Conservation (phyloP, 1,140 invertebrate species). For the Cyclina sinensis region DNA sequence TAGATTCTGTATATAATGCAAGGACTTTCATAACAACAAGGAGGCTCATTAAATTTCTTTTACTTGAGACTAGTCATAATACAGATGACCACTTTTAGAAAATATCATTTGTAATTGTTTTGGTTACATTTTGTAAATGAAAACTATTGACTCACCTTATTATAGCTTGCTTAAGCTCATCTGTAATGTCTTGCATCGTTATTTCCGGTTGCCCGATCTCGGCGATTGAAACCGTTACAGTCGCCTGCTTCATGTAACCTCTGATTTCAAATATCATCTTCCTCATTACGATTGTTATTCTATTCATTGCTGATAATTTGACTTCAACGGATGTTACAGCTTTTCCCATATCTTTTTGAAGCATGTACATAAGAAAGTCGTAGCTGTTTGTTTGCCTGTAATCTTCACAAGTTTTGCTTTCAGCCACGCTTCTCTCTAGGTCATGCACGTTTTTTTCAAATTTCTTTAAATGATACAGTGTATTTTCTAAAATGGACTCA, state of each 20-base stretch:
- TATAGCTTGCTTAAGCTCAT: not conserved
- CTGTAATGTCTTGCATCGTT: not conserved
- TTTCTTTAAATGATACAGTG: not conserved
- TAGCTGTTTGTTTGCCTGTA: not conserved
- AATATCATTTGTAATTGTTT: too few relatives aligned
- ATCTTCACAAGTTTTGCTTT: not conserved
- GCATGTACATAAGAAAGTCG: not conserved
- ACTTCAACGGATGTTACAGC: not conserved
- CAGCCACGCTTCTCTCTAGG: not conserved
- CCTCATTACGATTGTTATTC: not conserved
- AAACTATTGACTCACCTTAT: not conserved
- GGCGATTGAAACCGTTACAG: not conserved
- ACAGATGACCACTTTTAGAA: too few relatives aligned
- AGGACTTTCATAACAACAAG: too few relatives aligned
- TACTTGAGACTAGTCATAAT: too few relatives aligned
- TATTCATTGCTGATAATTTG: not conserved
- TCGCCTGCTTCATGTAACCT: not conserved
- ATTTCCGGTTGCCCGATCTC: not conserved
- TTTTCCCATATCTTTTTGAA: not conserved
- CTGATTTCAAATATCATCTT: slow-evolving; percentile 15
- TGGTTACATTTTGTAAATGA: too few relatives aligned
- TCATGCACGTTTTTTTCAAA: not conserved
- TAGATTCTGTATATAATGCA: too few relatives aligned
- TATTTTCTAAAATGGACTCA: not conserved
- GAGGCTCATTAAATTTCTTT: too few relatives aligned